Conservation (phyloP, 2,113 vertebrate species). For the Pogona vitticeps region DNA sequence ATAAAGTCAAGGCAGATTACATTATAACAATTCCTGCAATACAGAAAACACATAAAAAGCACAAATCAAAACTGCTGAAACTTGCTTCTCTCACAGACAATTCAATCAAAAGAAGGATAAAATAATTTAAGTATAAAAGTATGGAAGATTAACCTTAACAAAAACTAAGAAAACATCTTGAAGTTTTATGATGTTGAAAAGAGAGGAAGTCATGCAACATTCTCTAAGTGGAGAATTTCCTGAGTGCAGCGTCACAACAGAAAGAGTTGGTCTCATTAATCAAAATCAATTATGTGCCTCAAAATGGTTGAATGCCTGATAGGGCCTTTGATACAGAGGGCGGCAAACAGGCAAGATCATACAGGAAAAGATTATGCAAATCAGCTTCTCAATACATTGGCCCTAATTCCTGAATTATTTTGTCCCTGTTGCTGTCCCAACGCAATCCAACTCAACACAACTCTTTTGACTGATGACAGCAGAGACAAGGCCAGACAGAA, state of each 20-base stretch:
- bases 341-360: background rate
- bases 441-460: background rate
- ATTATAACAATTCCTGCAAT: no score
- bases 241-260: background rate
- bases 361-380: background rate
- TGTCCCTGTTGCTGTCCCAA: no score
- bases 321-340: background rate
- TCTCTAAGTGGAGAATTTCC: background rate
- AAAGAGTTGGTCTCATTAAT: background rate
- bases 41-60: no score
- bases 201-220: background rate
- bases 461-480: background rate
- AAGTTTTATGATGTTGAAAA: background rate
- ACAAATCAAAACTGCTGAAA: no score
- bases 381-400: background rate
- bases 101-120: background rate
- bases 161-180: background rate
- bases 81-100: no score
- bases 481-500: background rate
- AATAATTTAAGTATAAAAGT: background rate
- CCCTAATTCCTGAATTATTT: no score
- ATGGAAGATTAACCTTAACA: background rate
- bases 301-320: no score
- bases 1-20: no score
- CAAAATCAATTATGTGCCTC: no score